These are phyloP conservation scores for Gnatocerus cornutus DNA, from an alignment of 2,888 invertebrate species.

Conservation along the genomic window DNA sequence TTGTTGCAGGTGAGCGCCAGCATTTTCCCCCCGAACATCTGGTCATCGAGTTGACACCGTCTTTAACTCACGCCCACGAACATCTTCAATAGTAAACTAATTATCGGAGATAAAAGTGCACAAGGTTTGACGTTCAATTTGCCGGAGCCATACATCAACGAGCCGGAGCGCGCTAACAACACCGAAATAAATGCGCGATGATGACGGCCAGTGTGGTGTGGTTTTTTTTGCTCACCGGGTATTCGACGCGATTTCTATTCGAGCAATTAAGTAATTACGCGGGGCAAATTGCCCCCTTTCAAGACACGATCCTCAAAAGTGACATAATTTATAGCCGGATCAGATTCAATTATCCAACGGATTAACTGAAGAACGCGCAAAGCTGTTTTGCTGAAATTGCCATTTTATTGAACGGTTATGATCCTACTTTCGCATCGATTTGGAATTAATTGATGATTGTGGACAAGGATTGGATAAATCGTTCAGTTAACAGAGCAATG, in stretches of 20 bases:
- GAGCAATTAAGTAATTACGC: conserved; percentile 42
- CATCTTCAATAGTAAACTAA: conserved; percentile 59
- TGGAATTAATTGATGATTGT: too few relatives aligned
- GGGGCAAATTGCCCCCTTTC: conserved; percentile 34
- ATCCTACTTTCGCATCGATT: too few relatives aligned
- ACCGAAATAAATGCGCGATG: conserved; percentile 43
- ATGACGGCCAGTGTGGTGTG: conserved; percentile 28
- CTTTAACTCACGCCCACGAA: conserved; percentile 57
- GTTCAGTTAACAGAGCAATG: too few relatives aligned
- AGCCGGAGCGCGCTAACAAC: conserved; percentile 45
- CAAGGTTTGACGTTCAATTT: conserved; percentile 60
- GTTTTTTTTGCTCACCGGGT: conserved; percentile 29
- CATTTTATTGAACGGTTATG: too few relatives aligned
- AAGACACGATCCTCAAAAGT: conserved; percentile 8
- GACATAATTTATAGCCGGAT: conserved; percentile 25
- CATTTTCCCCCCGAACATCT: conserved; percentile 30
- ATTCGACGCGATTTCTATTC: conserved; percentile 39
- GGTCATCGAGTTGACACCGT: conserved; percentile 53
- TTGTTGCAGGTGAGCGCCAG: conserved; percentile 24
- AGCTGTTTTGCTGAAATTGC: too few relatives aligned
- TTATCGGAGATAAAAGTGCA: conserved; percentile 58
- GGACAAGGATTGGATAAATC: too few relatives aligned
- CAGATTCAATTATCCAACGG: conserved; percentile 21
- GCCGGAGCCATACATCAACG: conserved; percentile 59
- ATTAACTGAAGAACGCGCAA: background rate